phyloP scores from a whole-genome alignment of 1,140 invertebrate species.

The Drosophila bocqueti region DNA sequence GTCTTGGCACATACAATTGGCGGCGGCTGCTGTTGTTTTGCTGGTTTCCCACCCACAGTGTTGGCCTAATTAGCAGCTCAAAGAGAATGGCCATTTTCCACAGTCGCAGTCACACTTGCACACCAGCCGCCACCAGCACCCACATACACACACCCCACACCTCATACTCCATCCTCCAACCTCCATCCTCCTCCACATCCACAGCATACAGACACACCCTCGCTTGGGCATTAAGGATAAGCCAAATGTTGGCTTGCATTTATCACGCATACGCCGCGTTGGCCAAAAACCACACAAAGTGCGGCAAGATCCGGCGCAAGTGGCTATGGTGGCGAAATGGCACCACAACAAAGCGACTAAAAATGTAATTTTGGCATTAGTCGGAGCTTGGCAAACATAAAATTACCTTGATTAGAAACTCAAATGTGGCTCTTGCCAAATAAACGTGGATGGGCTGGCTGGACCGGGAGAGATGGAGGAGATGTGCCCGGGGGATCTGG shows the following conservation, averaged over 20 bases:
- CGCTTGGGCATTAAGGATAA: slow-evolving; percentile 48
- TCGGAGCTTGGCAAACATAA: slow-evolving; percentile 74
- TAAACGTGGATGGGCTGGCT: slow-evolving; percentile 27
- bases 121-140: not conserved
- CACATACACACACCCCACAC: not conserved
- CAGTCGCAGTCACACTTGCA: slow-evolving; percentile 19
- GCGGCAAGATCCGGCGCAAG: slow-evolving; percentile 3
- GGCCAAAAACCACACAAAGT: slow-evolving; percentile 48
- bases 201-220: slow-evolving; percentile 2
- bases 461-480: not conserved
- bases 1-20: slow-evolving; percentile 70
- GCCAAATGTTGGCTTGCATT: slow-evolving; percentile 63
- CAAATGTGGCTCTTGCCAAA: slow-evolving; percentile 60
- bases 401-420: slow-evolving; percentile 83
- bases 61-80: slow-evolving; percentile 67
- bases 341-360: slow-evolving; percentile 53
- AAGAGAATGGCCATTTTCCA: slow-evolving; percentile 24
- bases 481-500: slow-evolving; percentile 1
- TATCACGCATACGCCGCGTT: slow-evolving; percentile 65
- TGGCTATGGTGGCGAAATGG: slow-evolving; percentile 38
- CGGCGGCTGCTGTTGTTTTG: slow-evolving; percentile 50
- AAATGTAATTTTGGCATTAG: slow-evolving; percentile 82
- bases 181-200: not conserved
- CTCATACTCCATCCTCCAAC: not conserved
- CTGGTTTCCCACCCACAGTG: slow-evolving; percentile 26